A percentile compares a stretch with the other conserved stretches of the same genome.
Evolutionary conservation across 2,797 vertebrate genomes (phyloP).

Genomic region (Mus spretus): DNA sequence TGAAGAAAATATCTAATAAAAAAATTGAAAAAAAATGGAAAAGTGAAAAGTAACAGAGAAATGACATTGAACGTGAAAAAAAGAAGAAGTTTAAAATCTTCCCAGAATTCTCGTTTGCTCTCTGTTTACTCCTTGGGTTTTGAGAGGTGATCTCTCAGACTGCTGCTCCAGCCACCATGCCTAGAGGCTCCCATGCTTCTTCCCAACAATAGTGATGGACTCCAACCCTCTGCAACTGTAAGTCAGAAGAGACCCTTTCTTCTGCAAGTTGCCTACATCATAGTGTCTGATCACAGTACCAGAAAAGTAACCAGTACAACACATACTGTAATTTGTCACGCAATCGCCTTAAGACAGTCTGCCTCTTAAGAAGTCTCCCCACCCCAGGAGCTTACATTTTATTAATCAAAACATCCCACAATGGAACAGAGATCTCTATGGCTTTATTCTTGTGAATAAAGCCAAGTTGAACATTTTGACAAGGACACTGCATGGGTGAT

Average conservation of each 20-base stretch:
- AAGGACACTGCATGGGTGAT: not conserved
- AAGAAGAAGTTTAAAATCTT: not conserved
- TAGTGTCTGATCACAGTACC: not conserved
- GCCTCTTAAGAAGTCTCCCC: not conserved
- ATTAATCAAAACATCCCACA: not conserved
- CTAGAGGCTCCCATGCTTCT: no score
- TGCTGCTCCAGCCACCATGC: not conserved
- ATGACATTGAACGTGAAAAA: no score
- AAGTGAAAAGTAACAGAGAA: no score
- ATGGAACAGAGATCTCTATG: not conserved
- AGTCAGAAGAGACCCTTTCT: not conserved
- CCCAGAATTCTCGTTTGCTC: not conserved
- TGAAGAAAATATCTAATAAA: no score
- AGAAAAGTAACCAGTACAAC: not conserved
- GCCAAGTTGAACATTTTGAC: not conserved
- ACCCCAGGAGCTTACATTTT: not conserved
- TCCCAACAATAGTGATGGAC: not conserved
- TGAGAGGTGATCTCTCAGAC: not conserved
- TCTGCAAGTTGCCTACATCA: not conserved
- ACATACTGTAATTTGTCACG: not conserved
- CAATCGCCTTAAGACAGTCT: not conserved
- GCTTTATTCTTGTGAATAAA: not conserved
- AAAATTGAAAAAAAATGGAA: no score
- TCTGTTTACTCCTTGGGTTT: not conserved
- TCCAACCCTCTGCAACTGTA: not conserved